Evolutionary conservation across 2,888 invertebrate genomes (phyloP).

Genomic region (Melieria picta): DNA sequence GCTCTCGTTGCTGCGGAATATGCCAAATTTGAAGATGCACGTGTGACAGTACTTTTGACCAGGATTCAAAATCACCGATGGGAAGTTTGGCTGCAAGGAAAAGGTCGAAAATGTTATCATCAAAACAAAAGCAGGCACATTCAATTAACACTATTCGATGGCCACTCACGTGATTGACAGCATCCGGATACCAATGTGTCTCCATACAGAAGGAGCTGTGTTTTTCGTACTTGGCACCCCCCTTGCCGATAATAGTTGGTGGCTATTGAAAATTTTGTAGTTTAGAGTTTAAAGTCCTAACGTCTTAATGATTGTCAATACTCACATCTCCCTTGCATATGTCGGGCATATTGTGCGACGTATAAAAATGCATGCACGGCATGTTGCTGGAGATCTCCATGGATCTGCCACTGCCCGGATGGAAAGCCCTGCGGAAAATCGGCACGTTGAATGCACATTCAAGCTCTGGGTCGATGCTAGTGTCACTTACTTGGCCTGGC

Average conservation of each 20-base stretch:
- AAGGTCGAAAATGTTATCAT: too few relatives aligned
- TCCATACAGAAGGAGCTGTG: constrained; percentile 88
- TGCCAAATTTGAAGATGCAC: constrained; percentile 78
- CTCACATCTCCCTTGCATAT: constrained; percentile 62
- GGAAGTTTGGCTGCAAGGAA: constrained; percentile 76
- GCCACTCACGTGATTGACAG: constrained; percentile 79
- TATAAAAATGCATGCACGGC: constrained; percentile 91
- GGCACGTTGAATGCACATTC: too few relatives aligned
- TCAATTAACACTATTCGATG: neutral
- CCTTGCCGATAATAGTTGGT: constrained; percentile 75
- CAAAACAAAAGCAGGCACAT: neutral
- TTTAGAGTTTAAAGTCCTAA: too few relatives aligned
- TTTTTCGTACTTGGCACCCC: constrained; percentile 74
- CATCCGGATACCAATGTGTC: constrained; percentile 92
- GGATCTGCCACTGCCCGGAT: constrained; percentile 77
- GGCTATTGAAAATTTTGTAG: constrained; percentile 20
- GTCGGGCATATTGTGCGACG: constrained; percentile 79
- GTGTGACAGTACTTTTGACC: constrained; percentile 78
- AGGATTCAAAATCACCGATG: constrained; percentile 76
- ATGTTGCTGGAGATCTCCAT: constrained; percentile 86
- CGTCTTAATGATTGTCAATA: neutral
- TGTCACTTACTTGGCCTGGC: constrained; percentile 70
- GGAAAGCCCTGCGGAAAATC: constrained; percentile 67
- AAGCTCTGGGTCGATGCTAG: neutral
- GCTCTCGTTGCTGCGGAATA: neutral